A percentile compares a stretch with the other conserved stretches of the same genome.
Conservation (phyloP, 2,797 vertebrate species). For the Acanthurus leucopareius region DNA sequence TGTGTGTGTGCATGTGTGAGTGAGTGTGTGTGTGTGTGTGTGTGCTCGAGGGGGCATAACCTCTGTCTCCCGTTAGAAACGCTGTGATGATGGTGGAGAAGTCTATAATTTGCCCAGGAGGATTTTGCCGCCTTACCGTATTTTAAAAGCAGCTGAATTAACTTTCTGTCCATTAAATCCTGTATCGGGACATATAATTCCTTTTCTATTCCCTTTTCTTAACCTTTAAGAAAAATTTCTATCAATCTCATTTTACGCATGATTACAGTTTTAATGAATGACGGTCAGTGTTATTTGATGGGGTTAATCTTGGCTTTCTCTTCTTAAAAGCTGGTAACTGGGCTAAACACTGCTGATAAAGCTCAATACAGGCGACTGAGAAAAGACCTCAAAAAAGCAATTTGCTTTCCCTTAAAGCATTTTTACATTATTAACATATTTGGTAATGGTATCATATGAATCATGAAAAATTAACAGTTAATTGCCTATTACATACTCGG, state of each 20-base stretch:
- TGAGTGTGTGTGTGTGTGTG: conserved; percentile 28
- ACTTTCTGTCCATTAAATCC: conserved; percentile 94
- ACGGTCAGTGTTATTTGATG: conserved; percentile 89
- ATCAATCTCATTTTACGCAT: conserved; percentile 97
- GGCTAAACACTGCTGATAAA: conserved; percentile 92
- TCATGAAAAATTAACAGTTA: conserved; percentile 65
- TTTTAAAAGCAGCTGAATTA: conserved; percentile 93
- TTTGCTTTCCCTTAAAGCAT: conserved; percentile 82
- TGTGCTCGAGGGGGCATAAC: conserved; percentile 39
- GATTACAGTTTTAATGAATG: conserved; percentile 97
- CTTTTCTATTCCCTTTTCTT: conserved; percentile 90
- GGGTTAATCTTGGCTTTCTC: conserved; percentile 91
- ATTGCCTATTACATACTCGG: conserved; percentile 66
- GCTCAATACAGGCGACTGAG: conserved; percentile 85
- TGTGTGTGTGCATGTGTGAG: too few species aligned
- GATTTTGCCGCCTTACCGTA: conserved; percentile 83
- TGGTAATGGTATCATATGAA: conserved; percentile 55
- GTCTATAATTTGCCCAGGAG: conserved; percentile 86
- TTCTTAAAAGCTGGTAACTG: conserved; percentile 82
- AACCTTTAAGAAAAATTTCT: conserved; percentile 92
- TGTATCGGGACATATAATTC: conserved; percentile 89
- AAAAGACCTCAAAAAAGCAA: conserved; percentile 83
- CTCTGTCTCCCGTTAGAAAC: conserved; percentile 57
- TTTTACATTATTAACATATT: conserved; percentile 74
- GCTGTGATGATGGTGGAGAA: conserved; percentile 53